Evolutionary conservation across 2,113 vertebrate species (phyloP), one percentile per base, ranked within the genome.

Genomic region (Oreochromis spilurus): DNA sequence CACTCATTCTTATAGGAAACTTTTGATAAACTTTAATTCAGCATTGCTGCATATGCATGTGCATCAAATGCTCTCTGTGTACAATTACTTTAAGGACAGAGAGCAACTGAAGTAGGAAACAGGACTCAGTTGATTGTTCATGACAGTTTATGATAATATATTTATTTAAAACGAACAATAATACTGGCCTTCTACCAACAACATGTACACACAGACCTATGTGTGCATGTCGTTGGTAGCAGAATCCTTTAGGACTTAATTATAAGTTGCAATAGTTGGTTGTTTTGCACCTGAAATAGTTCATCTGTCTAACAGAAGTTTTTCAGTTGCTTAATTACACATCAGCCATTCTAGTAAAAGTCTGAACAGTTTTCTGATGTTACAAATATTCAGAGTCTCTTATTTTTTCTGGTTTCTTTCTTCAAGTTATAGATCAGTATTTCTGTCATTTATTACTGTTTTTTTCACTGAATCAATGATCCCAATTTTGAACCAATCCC

Each of bases 351-450:
- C 65, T 45, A 70, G 13, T 70, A 24, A 72, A 45, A 17, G 21
- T 45, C 38, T 26, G 38, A 45, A 8, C 5, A 9, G 65, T 26
- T 45, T 26, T 45, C 65, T 72, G 38, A 45, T 9, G n/a, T 26
- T 24, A 72, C 13, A 72, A 16, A 45, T 72, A 43, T 70, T 70
- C 12, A 11, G 36, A 9, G 65, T 45, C 19, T 45, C 38, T 72
- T 45, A 70, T 40, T 45, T 45, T 16, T 72, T 72, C 67, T 45
- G 38, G 21, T 45, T 72, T 70, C 65, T 72, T 26, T 45, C 13
- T 45, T 70, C 7, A n/a, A 24, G n/a, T 43, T 5, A 45, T 45
- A 70, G 38, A 1, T 70, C 21, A 70, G n/a, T 65, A 65, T 65
- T 65, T 65, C 60, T 70, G 21, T 45, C 12, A 70, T 70, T 67